Evolutionary conservation across 2,113 vertebrate species (phyloP).

Genomic region (Cololabis saira): DNA sequence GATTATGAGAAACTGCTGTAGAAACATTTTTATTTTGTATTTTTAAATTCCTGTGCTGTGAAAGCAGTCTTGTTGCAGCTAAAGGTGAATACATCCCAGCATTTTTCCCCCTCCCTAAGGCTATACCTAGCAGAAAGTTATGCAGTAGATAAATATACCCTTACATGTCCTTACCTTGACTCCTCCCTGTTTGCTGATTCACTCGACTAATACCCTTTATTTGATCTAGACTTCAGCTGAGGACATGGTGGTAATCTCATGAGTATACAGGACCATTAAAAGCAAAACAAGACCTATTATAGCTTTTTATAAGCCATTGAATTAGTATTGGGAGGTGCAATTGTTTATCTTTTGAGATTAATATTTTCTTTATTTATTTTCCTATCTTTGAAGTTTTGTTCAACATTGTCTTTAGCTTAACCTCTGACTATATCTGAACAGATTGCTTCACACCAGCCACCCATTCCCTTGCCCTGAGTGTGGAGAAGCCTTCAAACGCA

Average conservation of each 20-base stretch:
- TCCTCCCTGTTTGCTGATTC: slow-evolving; percentile 56
- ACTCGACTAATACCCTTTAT: slow-evolving; percentile 42
- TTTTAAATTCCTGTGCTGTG: slow-evolving; percentile 3
- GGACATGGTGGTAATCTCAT: slow-evolving; percentile 44
- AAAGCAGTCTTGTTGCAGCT: slow-evolving; percentile 39
- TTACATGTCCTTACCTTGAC: slow-evolving; percentile 59
- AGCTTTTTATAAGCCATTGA: slow-evolving; percentile 8
- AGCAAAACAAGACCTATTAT: slow-evolving; percentile 27
- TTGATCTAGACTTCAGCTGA: slow-evolving; percentile 53
- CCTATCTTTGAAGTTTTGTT: too few species aligned
- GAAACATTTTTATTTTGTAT: slow-evolving; percentile 5
- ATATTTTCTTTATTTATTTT: too few species aligned
- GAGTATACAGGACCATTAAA: slow-evolving; percentile 28
- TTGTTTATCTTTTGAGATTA: not conserved
- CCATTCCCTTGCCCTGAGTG: slow-evolving; percentile 88
- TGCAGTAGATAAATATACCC: slow-evolving; percentile 70
- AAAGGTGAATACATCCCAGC: slow-evolving; percentile 56
- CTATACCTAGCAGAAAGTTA: slow-evolving; percentile 52
- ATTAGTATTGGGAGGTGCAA: not conserved
- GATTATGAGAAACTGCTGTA: slow-evolving; percentile 26
- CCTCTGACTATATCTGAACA: slow-evolving; percentile 39
- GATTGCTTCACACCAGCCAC: slow-evolving; percentile 90
- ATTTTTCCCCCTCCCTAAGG: slow-evolving; percentile 53
- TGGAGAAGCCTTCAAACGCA: slow-evolving; percentile 87
- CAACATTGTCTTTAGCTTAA: too few species aligned